These are phyloP conservation scores for Amphibalanus amphitrite DNA, from an alignment of 1,140 invertebrate genomes.

Conservation along the genomic window DNA sequence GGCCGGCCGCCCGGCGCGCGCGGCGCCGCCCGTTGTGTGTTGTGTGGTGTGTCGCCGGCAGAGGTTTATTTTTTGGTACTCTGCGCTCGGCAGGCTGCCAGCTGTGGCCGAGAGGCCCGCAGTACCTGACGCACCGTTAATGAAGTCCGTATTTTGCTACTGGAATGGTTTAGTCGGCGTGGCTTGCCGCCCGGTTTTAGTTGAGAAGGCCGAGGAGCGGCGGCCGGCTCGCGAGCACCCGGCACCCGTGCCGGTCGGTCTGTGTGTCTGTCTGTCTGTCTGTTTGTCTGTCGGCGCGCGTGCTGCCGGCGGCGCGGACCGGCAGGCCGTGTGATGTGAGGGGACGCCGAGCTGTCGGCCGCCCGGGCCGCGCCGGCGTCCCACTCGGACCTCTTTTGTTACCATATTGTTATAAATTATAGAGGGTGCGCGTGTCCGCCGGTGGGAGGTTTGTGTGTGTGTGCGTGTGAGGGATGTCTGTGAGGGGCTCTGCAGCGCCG, in stretches of 20 bases:
- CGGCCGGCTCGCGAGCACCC: too few relatives aligned
- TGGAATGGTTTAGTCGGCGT: background rate
- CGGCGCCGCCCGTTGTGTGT: background rate
- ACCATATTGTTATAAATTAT: conserved; percentile 2
- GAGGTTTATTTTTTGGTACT: background rate
- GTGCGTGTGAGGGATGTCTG: too few relatives aligned
- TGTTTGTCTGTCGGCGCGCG: too few relatives aligned
- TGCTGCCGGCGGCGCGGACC: too few relatives aligned
- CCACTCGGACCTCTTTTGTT: background rate
- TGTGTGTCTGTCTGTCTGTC: too few relatives aligned
- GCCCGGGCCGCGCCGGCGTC: too few relatives aligned
- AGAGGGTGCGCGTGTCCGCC: background rate
- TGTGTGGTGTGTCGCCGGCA: background rate
- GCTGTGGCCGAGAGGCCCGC: background rate
- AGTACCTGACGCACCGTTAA: background rate
- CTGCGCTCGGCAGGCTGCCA: background rate
- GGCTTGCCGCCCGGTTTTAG: background rate
- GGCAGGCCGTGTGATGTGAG: too few relatives aligned
- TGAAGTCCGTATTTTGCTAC: background rate
- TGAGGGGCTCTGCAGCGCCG: too few relatives aligned
- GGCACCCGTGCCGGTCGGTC: too few relatives aligned
- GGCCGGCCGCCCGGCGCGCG: too few relatives aligned
- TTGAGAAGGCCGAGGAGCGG: background rate
- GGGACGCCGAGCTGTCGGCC: too few relatives aligned
- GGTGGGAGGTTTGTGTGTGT: too few relatives aligned